A percentile compares a stretch with the other conserved stretches of the same genome.
Conservation (phyloP, 2,113 vertebrate genomes). For the Bubo bubo region DNA sequence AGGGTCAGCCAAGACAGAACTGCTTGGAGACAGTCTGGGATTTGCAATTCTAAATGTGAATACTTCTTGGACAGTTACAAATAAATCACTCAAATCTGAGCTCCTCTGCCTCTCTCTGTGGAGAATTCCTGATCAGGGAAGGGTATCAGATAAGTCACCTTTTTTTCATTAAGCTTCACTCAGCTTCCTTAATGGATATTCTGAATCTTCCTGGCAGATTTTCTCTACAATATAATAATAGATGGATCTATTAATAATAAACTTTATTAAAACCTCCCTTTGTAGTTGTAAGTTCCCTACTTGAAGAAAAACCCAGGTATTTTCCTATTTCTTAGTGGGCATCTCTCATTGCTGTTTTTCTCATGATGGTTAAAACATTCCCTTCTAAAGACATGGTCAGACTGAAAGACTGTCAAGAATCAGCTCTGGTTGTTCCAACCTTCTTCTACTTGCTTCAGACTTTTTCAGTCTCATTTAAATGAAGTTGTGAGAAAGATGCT, state of each 20-base stretch:
- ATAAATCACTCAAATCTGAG: neutral
- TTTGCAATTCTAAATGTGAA: neutral
- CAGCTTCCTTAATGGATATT: neutral
- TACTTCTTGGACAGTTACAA: neutral
- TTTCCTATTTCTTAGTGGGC: neutral
- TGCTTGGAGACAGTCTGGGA: neutral
- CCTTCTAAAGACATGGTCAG: neutral
- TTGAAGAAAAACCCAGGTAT: neutral
- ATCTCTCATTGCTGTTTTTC: neutral
- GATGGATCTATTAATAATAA: neutral
- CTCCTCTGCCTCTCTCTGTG: neutral
- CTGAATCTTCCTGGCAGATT: neutral
- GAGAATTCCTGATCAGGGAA: neutral
- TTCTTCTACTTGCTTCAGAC: neutral
- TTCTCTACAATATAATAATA: neutral
- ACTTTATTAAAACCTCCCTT: neutral
- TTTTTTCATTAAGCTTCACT: neutral
- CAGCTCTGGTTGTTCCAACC: neutral
- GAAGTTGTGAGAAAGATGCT: neutral
- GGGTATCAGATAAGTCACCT: neutral
- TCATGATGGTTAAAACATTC: neutral
- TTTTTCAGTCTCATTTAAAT: neutral
- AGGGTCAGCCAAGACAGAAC: neutral
- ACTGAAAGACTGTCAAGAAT: neutral
- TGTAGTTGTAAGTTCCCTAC: neutral